Evolutionary conservation across 1,140 invertebrate genomes (phyloP).

Genomic region (Drosophila kohkoa): DNA sequence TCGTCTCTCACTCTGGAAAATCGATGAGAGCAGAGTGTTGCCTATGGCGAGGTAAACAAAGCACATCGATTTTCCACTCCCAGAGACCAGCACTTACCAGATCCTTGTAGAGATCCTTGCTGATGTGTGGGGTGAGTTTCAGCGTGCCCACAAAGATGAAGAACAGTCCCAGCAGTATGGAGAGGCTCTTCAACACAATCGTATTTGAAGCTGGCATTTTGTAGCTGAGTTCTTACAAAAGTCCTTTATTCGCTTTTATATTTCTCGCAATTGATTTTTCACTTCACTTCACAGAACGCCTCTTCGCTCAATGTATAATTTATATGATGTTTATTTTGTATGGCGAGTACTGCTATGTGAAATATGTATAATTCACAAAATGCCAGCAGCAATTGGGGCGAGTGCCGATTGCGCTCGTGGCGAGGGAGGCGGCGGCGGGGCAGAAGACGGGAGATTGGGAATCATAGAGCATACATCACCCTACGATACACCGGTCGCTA

Average conservation of each 20-base stretch:
- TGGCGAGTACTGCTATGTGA: conserved; percentile 32
- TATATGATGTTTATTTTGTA: neutral
- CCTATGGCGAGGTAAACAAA: conserved; percentile 37
- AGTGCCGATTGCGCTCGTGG: conserved; percentile 32
- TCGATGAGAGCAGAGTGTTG: conserved; percentile 35
- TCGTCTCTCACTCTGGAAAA: conserved; percentile 40
- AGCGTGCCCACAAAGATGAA: conserved; percentile 97
- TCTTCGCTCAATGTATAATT: conserved; percentile 13
- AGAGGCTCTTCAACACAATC: conserved; percentile 95
- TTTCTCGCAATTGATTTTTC: conserved; percentile 29
- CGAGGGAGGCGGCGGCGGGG: conserved; percentile 22
- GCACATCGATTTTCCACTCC: conserved; percentile 58
- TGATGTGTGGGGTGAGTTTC: conserved; percentile 95
- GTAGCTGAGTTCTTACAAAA: conserved; percentile 2
- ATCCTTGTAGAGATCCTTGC: conserved; percentile 98
- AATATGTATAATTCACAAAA: conserved; percentile 54
- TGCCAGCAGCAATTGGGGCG: conserved; percentile 37
- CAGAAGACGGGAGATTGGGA: conserved; percentile 29
- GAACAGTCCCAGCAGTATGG: conserved; percentile 96
- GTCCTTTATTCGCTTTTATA: neutral
- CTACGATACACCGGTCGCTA: conserved; percentile 78
- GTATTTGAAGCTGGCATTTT: conserved; percentile 85
- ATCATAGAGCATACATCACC: conserved; percentile 63
- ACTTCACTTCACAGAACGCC: conserved; percentile 13
- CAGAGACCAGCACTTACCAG: conserved; percentile 89